Conservation (phyloP, 2,113 vertebrate genomes). For the Tragelaphus buxtoni region DNA sequence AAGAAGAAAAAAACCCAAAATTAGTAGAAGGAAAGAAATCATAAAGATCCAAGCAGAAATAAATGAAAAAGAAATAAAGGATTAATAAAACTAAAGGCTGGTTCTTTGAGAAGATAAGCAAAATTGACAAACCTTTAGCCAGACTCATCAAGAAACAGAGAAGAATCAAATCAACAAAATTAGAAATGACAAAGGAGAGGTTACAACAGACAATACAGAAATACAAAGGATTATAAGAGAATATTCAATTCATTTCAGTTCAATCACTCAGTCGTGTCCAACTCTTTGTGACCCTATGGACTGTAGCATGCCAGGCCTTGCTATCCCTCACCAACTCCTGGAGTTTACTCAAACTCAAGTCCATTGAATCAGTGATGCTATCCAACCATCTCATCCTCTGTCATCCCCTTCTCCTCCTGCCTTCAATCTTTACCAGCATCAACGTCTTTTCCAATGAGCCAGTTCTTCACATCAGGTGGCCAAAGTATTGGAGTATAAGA, state of each 20-base stretch:
- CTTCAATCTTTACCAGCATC: not conserved
- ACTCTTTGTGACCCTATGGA: not conserved
- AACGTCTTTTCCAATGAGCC: not conserved
- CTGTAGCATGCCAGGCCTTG: not conserved
- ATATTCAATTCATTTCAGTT: not conserved
- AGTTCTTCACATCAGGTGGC: not conserved
- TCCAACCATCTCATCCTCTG: not conserved
- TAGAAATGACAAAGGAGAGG: not conserved
- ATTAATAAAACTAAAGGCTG: not conserved
- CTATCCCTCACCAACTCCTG: not conserved
- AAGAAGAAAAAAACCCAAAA: not conserved
- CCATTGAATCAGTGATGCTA: not conserved
- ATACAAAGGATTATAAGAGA: not conserved
- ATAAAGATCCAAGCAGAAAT: not conserved
- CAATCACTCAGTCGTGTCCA: not conserved
- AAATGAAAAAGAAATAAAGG: not conserved
- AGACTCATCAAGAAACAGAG: not conserved
- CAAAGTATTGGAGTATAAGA: not conserved
- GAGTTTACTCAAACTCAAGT: not conserved
- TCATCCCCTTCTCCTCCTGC: not conserved
- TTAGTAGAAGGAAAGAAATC: not conserved
- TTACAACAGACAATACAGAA: not conserved
- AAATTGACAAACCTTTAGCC: not conserved
- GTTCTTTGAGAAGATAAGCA: not conserved
- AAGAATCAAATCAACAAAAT: not conserved